phyloP scores from a whole-genome alignment of 2,113 vertebrate species.

The Cichladusa arquata region DNA sequence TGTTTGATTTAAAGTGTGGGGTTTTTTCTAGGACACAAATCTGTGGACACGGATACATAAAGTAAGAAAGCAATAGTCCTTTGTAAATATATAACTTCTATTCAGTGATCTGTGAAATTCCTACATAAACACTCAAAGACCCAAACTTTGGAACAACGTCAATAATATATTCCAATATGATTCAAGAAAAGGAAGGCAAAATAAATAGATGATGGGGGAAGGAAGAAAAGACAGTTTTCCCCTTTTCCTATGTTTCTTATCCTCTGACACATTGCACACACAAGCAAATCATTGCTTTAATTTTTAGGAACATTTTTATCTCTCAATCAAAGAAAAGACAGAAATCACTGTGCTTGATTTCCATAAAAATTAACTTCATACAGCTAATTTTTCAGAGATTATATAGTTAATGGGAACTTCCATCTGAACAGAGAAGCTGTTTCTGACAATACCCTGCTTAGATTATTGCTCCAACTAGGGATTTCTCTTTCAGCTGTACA shows the following conservation, averaged over 20 bases:
- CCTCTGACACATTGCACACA: not conserved
- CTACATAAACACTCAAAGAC: not conserved
- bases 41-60: not conserved
- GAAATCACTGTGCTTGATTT: not conserved
- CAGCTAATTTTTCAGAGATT: not conserved
- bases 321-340: not conserved
- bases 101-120: not conserved
- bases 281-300: not conserved
- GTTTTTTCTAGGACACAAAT: not conserved
- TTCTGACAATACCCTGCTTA: not conserved
- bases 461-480: not conserved
- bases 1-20: not conserved
- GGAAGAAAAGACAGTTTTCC: not conserved
- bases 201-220: not conserved
- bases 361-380: not conserved
- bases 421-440: not conserved
- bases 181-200: not conserved
- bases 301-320: not conserved
- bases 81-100: not conserved
- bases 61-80: not conserved
- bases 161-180: fast-evolving
- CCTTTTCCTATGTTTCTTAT: not conserved
- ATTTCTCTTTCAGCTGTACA: not conserved
- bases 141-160: not conserved
- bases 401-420: not conserved